phyloP scores from a whole-genome alignment of 2,113 vertebrate species.

The Baryphthengus martii region DNA sequence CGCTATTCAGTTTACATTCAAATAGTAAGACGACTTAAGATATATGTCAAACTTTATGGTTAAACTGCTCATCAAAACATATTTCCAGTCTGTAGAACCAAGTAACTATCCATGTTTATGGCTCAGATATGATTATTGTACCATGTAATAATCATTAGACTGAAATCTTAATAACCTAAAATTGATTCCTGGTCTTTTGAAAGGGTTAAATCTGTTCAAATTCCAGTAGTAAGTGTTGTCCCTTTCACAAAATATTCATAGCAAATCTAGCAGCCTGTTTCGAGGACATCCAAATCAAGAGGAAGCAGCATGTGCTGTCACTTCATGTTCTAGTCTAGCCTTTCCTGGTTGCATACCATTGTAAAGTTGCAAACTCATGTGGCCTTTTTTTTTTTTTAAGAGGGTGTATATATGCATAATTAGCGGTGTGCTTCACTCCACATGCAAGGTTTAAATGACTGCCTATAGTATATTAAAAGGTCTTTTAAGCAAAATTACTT shows the following conservation, averaged over 20 bases:
- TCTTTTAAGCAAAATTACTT: slow-evolving; percentile 34
- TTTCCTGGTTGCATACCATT: neutral
- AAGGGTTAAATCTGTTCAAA: neutral
- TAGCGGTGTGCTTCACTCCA: neutral
- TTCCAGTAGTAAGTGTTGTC: neutral
- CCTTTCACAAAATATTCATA: neutral
- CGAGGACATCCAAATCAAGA: neutral
- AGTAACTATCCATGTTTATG: neutral
- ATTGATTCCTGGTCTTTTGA: neutral
- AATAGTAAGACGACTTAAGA: neutral
- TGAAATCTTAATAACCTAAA: neutral
- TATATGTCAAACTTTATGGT: neutral
- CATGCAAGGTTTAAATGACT: neutral
- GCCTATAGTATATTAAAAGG: neutral
- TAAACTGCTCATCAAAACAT: neutral
- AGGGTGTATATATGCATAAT: neutral
- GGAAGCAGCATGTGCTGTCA: neutral
- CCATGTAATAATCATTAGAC: neutral
- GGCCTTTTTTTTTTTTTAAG: neutral
- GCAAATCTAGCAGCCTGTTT: neutral
- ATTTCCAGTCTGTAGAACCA: neutral
- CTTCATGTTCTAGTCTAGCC: neutral
- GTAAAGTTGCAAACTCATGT: neutral
- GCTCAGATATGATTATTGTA: neutral
- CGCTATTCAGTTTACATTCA: neutral